These are phyloP conservation scores for Lepidochrysops patricia DNA, from an alignment of 2,888 invertebrate species.

Conservation along the genomic window DNA sequence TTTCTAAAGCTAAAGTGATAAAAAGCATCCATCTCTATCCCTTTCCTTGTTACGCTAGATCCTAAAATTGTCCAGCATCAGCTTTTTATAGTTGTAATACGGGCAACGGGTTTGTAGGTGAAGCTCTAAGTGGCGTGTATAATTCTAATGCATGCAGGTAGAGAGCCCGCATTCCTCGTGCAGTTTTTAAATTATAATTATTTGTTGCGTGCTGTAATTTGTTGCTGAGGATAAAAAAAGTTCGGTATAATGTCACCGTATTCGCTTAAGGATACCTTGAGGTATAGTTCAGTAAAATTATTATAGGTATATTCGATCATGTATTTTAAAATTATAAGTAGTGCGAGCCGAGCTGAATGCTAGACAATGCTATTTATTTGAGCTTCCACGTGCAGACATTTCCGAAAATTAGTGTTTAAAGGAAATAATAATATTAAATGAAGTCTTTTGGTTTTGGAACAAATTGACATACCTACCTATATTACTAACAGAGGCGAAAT, in stretches of 20 bases:
- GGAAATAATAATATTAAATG: no score
- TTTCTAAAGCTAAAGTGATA: neutral
- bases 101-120: slow-evolving; percentile 74
- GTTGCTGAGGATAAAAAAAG: neutral
- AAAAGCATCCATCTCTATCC: slow-evolving; percentile 31
- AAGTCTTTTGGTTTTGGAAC: no score
- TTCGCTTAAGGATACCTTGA: neutral
- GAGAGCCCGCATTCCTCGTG: slow-evolving; percentile 33
- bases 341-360: no score
- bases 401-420: no score
- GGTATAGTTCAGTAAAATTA: no score
- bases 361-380: no score
- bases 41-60: slow-evolving; percentile 44
- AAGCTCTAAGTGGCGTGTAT: slow-evolving; percentile 55
- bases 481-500: no score
- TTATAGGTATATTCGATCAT: no score
- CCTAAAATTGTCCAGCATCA: slow-evolving; percentile 61
- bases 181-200: slow-evolving; percentile 22
- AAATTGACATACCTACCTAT: no score
- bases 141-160: slow-evolving; percentile 68
- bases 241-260: slow-evolving; percentile 1
- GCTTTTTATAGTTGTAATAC: slow-evolving; percentile 69
- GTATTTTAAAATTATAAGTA: no score
- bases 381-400: no score
- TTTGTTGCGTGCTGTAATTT: slow-evolving; percentile 1